phyloP scores from a whole-genome alignment of 1,140 invertebrate species.

The Papilio dardanus region DNA sequence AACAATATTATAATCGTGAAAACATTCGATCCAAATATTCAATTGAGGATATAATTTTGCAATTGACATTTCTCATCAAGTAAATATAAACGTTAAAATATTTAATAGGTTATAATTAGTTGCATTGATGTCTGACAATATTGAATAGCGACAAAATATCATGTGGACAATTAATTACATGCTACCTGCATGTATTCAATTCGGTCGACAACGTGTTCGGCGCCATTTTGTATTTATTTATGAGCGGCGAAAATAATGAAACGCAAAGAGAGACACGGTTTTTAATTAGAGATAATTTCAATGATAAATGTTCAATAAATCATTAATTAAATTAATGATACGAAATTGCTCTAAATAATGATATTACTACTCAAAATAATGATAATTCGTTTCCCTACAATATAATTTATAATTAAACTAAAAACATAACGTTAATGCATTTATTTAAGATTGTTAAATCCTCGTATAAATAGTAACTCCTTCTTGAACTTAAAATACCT shows the following conservation, averaged over 20 bases:
- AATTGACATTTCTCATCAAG: neutral
- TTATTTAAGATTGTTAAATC: neutral
- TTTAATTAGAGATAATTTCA: neutral
- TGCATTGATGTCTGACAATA: constrained; percentile 6
- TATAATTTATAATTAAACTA: neutral
- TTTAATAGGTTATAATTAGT: constrained; percentile 14
- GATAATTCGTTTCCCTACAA: neutral
- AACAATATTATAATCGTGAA: no score
- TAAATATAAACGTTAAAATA: neutral
- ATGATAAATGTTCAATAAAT: neutral
- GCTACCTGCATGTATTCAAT: neutral
- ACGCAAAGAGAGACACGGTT: neutral
- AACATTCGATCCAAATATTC: neutral
- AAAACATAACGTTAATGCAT: neutral
- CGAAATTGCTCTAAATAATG: no score
- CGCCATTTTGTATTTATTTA: constrained; percentile 13
- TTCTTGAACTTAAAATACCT: neutral
- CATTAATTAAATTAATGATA: neutral
- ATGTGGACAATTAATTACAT: constrained; percentile 7
- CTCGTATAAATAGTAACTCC: neutral
- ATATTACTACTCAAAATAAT: no score
- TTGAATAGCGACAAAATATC: constrained; percentile 7
- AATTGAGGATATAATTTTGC: neutral
- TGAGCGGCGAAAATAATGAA: constrained; percentile 3
- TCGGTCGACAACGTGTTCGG: neutral